Evolutionary conservation across 2,888 invertebrate genomes (phyloP).

Genomic region (Rhingia campestris): DNA sequence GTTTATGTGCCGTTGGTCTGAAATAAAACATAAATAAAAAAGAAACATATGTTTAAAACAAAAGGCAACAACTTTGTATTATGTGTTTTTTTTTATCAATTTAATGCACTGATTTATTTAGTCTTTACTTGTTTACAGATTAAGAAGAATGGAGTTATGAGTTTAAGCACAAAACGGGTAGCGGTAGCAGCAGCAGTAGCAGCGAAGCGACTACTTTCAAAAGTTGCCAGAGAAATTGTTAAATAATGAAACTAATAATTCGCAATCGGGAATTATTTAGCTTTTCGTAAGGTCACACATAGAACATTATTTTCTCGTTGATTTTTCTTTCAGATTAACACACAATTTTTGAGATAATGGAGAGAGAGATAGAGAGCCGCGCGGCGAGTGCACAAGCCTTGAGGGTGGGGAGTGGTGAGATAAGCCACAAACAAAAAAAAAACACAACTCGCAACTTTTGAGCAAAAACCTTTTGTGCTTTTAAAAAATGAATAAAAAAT

Average conservation of each 20-base stretch:
- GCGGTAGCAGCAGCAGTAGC: conserved; percentile 44
- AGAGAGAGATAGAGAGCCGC: conserved; percentile 51
- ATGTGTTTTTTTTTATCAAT: conserved; percentile 52
- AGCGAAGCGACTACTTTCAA: conserved; percentile 41
- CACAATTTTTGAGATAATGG: conserved; percentile 57
- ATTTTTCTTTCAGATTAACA: conserved; percentile 58
- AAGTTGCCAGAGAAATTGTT: conserved; percentile 46
- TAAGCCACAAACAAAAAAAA: conserved; percentile 44
- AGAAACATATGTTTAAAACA: conserved; percentile 72
- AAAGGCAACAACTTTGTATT: conserved; percentile 70
- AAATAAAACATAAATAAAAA: conserved; percentile 74
- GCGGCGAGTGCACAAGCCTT: conserved; percentile 55
- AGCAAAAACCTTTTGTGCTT: conserved; percentile 41
- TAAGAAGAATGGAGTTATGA: conserved; percentile 27
- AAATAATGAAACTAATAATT: conserved; percentile 60
- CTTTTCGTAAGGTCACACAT: conserved; percentile 65
- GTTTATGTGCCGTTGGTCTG: conserved; percentile 55
- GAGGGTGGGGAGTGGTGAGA: conserved; percentile 46
- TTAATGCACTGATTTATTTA: conserved; percentile 63
- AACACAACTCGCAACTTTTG: conserved; percentile 56
- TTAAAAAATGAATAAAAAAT: conserved; percentile 22
- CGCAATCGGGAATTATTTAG: conserved; percentile 63
- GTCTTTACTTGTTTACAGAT: conserved; percentile 18
- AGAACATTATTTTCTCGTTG: conserved; percentile 33
- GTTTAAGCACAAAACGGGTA: conserved; percentile 30